Base-by-base conservation (phyloP, 2,888 invertebrate genomes). In the Drosophila imparisetae region DNA sequence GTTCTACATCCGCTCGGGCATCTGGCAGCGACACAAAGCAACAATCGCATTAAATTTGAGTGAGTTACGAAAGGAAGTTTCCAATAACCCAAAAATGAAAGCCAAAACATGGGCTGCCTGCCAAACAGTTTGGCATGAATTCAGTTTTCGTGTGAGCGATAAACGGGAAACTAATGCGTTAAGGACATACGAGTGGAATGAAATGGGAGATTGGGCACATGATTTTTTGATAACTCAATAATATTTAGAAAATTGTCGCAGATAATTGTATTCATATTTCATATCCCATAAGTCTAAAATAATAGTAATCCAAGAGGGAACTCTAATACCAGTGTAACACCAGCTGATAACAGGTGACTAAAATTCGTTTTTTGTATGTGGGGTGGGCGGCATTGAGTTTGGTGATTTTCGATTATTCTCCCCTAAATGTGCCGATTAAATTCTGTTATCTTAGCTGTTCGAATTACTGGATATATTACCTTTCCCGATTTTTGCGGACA, bases 1-100 rank as follows among this genome's bases (percentile, higher is more conserved):
- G 77, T 65, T 59, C 36, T 50, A 66, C 73, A 77, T 60, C 32
- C 48, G 49, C 42, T 59, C 8, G 21, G 29, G 45, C 73, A 69
- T 66, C 59, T 76, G 69, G 59, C 76, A 64, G 24, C 36, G 18
- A 13, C 42, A 21, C 53, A 21, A 2, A 24, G 42, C 42, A 29
- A 54, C 15, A 69, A 29, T 18, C 40, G 49, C 48, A 57, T 57
- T 57, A 66, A 77, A 77, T 60, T 66, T 60, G 55, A 73, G 55
- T 58, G 61, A 63, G 49, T 49, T 40, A 27, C 32, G 2, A 52
- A 13, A 11, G 30, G 21, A 11, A 42, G 40, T 42, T 30, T 53
- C 24, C 53, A 24, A 29, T 21, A 50, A 10, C 32, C 52, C 4
- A 8, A 52, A 49, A 21, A n/a, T 27, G 8, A n/a, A 21, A 52